Evolutionary conservation across 2,888 invertebrate species (phyloP).

Genomic region (Agriopis aurantiaria): DNA sequence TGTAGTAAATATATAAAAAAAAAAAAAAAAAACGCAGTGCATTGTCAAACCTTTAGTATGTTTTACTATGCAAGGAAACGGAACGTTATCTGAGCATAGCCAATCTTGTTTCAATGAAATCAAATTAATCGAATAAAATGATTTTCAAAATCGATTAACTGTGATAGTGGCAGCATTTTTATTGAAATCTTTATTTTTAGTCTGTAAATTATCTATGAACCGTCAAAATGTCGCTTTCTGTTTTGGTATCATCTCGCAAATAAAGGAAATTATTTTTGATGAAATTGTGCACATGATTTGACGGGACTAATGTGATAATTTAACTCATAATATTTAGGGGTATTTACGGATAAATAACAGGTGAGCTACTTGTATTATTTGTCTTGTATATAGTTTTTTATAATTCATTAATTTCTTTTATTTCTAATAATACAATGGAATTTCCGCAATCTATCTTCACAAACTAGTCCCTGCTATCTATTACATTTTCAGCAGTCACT

Average conservation of each 20-base stretch:
- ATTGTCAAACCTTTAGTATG: neutral
- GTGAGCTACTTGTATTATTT: constrained; percentile 44
- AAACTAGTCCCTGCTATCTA: constrained; percentile 10
- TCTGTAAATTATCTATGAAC: constrained; percentile 60
- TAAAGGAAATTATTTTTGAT: constrained; percentile 73
- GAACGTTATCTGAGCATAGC: neutral
- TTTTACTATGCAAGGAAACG: neutral
- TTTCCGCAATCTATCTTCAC: constrained; percentile 29
- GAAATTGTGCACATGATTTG: constrained; percentile 65
- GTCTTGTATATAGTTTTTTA: constrained; percentile 12
- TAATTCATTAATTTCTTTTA: constrained; percentile 33
- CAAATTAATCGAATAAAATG: constrained; percentile 4
- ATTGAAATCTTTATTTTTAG: neutral
- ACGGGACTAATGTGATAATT: constrained; percentile 52
- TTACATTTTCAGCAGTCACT: neutral
- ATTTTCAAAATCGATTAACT: neutral
- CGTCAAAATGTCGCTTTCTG: constrained; percentile 83
- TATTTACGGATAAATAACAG: constrained; percentile 38
- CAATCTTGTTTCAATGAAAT: neutral
- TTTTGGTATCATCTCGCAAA: constrained; percentile 78
- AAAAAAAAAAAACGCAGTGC: neutral
- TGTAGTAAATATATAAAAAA: no score
- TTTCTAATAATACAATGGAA: constrained; percentile 37
- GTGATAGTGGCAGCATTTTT: neutral
- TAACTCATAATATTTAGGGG: constrained; percentile 28